Base-by-base conservation (phyloP, 1,140 invertebrate species). In the Philaenus spumarius region DNA sequence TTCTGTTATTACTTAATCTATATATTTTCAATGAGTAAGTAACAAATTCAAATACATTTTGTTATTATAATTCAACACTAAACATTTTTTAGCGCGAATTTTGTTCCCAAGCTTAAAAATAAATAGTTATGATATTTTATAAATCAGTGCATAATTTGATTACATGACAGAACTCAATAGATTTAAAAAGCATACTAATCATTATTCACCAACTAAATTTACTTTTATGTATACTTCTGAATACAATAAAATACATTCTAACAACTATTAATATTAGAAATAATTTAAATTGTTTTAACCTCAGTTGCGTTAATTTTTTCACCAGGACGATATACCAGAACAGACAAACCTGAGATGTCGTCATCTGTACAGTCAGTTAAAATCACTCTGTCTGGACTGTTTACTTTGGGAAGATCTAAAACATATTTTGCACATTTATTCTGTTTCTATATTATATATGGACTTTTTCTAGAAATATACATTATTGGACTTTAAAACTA, bases 251-350 rank as follows among this genome's bases (percentile, higher is more conserved):
- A 5, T 5, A 20, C 3, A 5, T 4, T 42, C 3, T 42, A 5
- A 5, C 3, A n/a, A 42, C 14, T 5, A 5, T 42, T 42, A 7
- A 37, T 42, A 5, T 14, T 5, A 14, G 3, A 5, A 42, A 42
- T 5, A 42, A 5, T 20, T 14, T 14, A 3, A 3, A 15, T 3
- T 14, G 14, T 3, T 42, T 26, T 50, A 15, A 50, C 47, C 22
- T 50, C 47, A 30, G 24, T 3, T 9, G 47, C 23, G 15, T 23
- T 50, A 4, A 23, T 2, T 14, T 50, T 50, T 26, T 50, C 47
- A 26, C 22, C 24, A 3, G 30, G 1, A 14, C 79, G 75, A 64
- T 81, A 81, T 14, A 78, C 75, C 34, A 80, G 74, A 14, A 82
- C 71, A 57, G 73, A 77, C 68, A 71, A 74, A n/a, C 76, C 78